Conservation (phyloP, 2,113 vertebrate species). For the Thunnus maccoyii region DNA sequence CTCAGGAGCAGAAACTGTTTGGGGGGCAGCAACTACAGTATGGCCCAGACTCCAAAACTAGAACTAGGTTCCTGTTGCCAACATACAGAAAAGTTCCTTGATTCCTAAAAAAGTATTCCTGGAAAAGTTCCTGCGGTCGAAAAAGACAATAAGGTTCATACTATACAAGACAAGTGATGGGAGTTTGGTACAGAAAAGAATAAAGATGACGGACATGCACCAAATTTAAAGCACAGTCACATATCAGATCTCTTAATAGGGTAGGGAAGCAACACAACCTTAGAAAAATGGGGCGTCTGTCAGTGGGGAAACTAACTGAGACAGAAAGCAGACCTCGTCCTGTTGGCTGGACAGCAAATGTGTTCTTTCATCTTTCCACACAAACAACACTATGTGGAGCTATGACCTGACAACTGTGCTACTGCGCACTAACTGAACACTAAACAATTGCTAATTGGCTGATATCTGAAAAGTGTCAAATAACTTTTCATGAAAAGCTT, state of each 20-base stretch:
- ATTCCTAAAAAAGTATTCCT: neutral
- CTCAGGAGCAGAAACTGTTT: neutral
- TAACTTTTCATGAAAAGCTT: constrained; percentile 4
- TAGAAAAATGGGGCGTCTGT: constrained; percentile 50
- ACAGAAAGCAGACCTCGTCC: constrained; percentile 64
- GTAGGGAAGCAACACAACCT: constrained; percentile 3
- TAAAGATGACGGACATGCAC: neutral
- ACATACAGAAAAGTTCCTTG: neutral
- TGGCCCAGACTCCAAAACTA: neutral
- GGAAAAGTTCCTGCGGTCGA: neutral
- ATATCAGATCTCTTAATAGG: constrained; percentile 21
- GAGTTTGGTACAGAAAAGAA: neutral
- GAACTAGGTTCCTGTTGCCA: neutral
- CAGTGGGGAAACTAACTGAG: constrained; percentile 35
- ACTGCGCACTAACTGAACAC: constrained; percentile 1
- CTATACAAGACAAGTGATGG: neutral
- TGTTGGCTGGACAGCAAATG: constrained; percentile 35
- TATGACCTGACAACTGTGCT: constrained; percentile 40
- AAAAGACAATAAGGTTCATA: neutral
- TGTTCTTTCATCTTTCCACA: constrained; percentile 54
- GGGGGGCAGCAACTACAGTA: neutral
- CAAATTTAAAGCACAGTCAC: constrained; percentile 40
- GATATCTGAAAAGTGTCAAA: constrained; percentile 15
- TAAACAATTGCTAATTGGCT: constrained; percentile 37
- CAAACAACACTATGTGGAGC: constrained; percentile 36